Evolutionary conservation across 2,888 invertebrate species (phyloP).

Genomic region (Cheilosia variabilis): DNA sequence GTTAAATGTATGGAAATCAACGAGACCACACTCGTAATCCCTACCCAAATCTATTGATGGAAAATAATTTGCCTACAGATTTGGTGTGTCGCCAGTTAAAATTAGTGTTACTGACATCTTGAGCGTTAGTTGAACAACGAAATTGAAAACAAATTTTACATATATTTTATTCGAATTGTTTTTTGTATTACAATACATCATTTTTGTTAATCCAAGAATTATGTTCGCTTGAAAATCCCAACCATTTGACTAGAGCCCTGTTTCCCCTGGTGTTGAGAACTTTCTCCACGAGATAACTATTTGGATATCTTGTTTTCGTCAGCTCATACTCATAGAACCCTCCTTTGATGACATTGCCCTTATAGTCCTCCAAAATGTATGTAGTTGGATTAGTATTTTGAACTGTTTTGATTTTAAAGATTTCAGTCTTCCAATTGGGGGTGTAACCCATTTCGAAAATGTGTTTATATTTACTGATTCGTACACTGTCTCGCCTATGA

Average conservation of each 20-base stretch:
- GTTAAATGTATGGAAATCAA: slow-evolving; percentile 77
- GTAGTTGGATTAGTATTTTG: slow-evolving; percentile 76
- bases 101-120: too few relatives aligned
- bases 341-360: slow-evolving; percentile 24
- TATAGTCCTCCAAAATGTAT: too few relatives aligned
- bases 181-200: slow-evolving; percentile 32
- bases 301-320: too few relatives aligned
- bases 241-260: slow-evolving; percentile 75
- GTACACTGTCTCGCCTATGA: slow-evolving; percentile 16
- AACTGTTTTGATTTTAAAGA: slow-evolving; percentile 77
- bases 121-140: not conserved
- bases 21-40: slow-evolving; percentile 62
- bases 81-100: too few relatives aligned
- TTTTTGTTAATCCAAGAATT: slow-evolving; percentile 78
- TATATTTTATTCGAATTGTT: too few relatives aligned
- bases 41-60: too few relatives aligned
- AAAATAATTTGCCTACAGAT: too few relatives aligned
- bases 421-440: slow-evolving; percentile 73
- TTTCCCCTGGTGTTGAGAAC: slow-evolving; percentile 74
- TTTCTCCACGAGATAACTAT: slow-evolving; percentile 77
- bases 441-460: slow-evolving; percentile 50
- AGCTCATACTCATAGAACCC: too few relatives aligned
- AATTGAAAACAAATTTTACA: not conserved
- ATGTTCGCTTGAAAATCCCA: slow-evolving; percentile 76
- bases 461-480: slow-evolving; percentile 48